Evolutionary conservation across 2,797 vertebrate species (phyloP).

Genomic region (Tympanoctomys barrerae): DNA sequence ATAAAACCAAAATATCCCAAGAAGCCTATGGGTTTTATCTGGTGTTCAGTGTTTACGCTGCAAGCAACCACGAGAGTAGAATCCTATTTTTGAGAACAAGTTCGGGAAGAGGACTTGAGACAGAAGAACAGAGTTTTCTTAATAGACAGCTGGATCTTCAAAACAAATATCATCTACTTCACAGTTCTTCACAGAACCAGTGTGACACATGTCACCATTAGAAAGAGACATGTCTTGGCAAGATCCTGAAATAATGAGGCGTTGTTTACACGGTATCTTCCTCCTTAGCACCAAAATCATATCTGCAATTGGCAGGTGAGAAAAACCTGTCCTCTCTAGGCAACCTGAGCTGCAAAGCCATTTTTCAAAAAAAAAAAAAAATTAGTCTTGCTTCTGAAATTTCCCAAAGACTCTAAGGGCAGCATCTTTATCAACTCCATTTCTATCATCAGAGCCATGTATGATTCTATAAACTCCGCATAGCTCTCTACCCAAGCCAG

Average conservation of each 20-base stretch:
- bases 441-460: neutral
- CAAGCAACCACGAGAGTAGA: neutral
- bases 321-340: slow-evolving; percentile 29
- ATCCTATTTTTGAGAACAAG: slow-evolving; percentile 1
- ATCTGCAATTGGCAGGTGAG: slow-evolving; percentile 59
- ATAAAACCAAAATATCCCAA: slow-evolving; percentile 55
- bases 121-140: slow-evolving; percentile 53
- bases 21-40: neutral
- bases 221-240: slow-evolving; percentile 50
- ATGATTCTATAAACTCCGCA: neutral
- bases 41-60: neutral
- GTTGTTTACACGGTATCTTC: slow-evolving; percentile 42
- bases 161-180: slow-evolving; percentile 64
- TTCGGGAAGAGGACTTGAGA: slow-evolving; percentile 4
- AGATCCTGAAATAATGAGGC: slow-evolving; percentile 61
- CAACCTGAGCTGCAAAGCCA: slow-evolving; percentile 31
- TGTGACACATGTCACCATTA: slow-evolving; percentile 59
- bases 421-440: neutral
- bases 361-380: slow-evolving; percentile 22
- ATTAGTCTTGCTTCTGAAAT: slow-evolving; percentile 23
- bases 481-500: neutral
- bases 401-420: slow-evolving; percentile 34
- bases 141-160: slow-evolving; percentile 56
- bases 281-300: slow-evolving; percentile 54
- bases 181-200: slow-evolving; percentile 28